Evolutionary conservation across 2,797 vertebrate species (phyloP), one percentile per base, ranked within the genome.

Genomic region (Serranus cabrilla): DNA sequence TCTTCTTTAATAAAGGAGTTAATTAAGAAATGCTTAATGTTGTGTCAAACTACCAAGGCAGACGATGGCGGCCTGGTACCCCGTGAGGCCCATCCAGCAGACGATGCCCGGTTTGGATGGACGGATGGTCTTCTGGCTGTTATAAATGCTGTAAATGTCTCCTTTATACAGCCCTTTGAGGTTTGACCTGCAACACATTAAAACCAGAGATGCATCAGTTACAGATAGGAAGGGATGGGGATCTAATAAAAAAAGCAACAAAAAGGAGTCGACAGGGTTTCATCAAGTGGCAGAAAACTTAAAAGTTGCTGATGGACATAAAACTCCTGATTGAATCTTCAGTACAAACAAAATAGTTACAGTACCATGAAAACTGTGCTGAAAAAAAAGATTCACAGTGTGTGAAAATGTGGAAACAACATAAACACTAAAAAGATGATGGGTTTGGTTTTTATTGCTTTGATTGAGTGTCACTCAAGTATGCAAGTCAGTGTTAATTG

Each of bases 21-120:
- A 0, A 56, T 60, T 54, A 31, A 58, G 52, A 18, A 34, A 34
- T 34, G 13, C 5, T 59, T 87, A 82, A 99, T 34, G 34, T 5
- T 34, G 34, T 6, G 8, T 5, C 34, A 34, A 9, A 7, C 34
- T 34, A 45, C 98, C 98, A 1, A 98, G 85, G 87, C 96, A 96
- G 82, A 96, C 83, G 25, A 97, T 93, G 0, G 97, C 96, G 0
- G 96, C 94, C 87, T 99, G 98, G 90, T 97, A 98, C 65, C 95
- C 90, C 0, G 94, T 94, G 82, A 97, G 96, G 25, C 96, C 95
- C 96, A 99, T 97, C 98, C 98, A 99, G 74, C 96, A 97, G 65
- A 97, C 95, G 0, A 99, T 13, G 3, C 95, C 94, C 17, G 92
- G 85, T 25, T 88, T 94, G 0, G 96, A 97, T 0, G 96, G 96